Evolutionary conservation across 2,888 invertebrate genomes (phyloP).

Genomic region (Xylota segnis): DNA sequence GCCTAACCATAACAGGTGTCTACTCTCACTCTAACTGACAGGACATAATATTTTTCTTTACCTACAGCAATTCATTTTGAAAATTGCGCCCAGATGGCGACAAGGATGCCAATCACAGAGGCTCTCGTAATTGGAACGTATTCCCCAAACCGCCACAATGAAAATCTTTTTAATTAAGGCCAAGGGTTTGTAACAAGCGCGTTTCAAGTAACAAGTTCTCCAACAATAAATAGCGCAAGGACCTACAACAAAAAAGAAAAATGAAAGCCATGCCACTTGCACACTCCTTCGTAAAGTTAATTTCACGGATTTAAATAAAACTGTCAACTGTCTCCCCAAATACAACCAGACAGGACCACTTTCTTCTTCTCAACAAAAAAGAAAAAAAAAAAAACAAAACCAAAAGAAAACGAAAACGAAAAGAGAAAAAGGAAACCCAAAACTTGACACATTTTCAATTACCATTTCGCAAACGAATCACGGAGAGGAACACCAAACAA

Average conservation of each 20-base stretch:
- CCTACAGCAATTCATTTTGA: neutral
- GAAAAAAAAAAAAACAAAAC: neutral
- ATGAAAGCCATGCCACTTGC: neutral
- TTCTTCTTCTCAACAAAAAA: neutral
- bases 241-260: neutral
- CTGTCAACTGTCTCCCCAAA: conserved; percentile 53
- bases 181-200: neutral
- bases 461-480: conserved; percentile 38
- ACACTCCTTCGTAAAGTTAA: conserved; percentile 19
- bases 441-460: conserved; percentile 75
- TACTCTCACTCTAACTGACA: no score
- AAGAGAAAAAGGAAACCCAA: conserved; percentile 8
- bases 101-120: neutral
- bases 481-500: neutral
- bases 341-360: conserved; percentile 42
- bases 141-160: neutral
- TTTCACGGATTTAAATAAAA: conserved; percentile 54
- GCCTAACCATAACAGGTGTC: no score
- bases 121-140: neutral
- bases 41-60: neutral
- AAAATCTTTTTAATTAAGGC: conserved; percentile 12
- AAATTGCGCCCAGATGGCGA: neutral
- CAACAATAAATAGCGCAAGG: neutral
- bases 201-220: conserved; percentile 1
- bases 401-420: neutral